These are phyloP conservation scores for Zoroaster sp. DNA, from an alignment of 53 echinoderm and acorn worm genomes.

Conservation along the genomic window DNA sequence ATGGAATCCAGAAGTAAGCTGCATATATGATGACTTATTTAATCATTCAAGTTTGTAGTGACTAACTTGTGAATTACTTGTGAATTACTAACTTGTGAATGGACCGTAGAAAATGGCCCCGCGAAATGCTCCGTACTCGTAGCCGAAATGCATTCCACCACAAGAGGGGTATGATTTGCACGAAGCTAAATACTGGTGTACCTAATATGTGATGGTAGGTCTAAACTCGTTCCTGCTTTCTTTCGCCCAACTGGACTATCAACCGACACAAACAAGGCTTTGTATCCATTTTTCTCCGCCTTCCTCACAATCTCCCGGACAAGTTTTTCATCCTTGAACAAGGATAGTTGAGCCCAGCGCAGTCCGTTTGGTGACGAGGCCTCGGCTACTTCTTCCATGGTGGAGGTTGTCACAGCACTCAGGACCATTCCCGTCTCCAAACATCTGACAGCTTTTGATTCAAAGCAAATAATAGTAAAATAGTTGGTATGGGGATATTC, in stretches of 20 bases:
- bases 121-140: too few species aligned
- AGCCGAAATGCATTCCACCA: too few species aligned
- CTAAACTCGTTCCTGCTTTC: constrained; percentile 65
- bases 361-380: constrained; percentile 64
- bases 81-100: too few species aligned
- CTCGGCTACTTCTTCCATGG: constrained; percentile 78
- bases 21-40: too few species aligned
- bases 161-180: too few species aligned
- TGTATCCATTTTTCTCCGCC: constrained; percentile 80
- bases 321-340: constrained; percentile 58
- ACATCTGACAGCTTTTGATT: constrained; percentile 69
- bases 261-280: constrained; percentile 78
- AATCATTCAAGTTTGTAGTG: too few species aligned
- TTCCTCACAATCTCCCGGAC: constrained; percentile 56
- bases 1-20: too few species aligned
- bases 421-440: constrained; percentile 80
- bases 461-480: too few species aligned
- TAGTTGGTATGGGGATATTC: too few species aligned
- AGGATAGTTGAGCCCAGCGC: constrained; percentile 80
- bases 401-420: constrained; percentile 70
- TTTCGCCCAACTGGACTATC: constrained; percentile 62
- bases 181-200: too few species aligned
- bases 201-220: constrained; percentile 27
- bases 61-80: too few species aligned
- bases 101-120: too few species aligned